phyloP scores from a whole-genome alignment of 2,888 invertebrate species.

The Limnephilus lunatus region DNA sequence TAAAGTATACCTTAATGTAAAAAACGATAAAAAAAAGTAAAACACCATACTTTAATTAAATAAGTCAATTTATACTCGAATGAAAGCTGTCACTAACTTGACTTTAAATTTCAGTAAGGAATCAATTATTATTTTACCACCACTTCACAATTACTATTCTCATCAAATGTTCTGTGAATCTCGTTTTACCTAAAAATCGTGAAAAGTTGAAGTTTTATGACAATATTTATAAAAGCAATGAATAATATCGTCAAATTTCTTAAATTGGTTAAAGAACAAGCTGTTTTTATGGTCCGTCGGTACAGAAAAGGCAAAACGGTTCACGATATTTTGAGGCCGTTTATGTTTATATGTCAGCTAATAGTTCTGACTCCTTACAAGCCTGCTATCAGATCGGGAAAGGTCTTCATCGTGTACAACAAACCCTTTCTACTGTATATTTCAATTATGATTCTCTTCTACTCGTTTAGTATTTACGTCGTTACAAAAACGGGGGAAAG shows the following conservation, averaged over 20 bases:
- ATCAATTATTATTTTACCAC: not conserved
- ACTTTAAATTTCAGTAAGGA: not conserved
- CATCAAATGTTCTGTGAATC: not conserved
- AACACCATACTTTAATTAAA: no score
- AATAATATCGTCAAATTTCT: not conserved
- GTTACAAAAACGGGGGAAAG: conserved; percentile 33
- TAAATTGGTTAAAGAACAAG: not conserved
- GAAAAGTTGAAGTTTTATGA: not conserved
- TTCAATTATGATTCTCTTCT: not conserved
- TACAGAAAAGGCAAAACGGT: not conserved
- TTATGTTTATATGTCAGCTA: not conserved
- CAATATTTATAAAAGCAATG: not conserved
- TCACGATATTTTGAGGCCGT: not conserved
- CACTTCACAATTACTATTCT: not conserved
- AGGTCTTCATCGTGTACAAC: not conserved
- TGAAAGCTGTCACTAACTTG: not conserved
- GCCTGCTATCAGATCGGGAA: not conserved
- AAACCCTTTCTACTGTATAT: not conserved
- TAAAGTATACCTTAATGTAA: no score
- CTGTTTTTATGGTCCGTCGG: not conserved
- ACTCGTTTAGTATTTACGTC: not conserved
- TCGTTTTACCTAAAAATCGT: not conserved
- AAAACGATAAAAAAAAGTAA: no score
- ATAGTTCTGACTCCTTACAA: not conserved
- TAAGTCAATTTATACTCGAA: not conserved